Conservation (phyloP, 2,797 vertebrate genomes). For the Oophaga sylvatica region DNA sequence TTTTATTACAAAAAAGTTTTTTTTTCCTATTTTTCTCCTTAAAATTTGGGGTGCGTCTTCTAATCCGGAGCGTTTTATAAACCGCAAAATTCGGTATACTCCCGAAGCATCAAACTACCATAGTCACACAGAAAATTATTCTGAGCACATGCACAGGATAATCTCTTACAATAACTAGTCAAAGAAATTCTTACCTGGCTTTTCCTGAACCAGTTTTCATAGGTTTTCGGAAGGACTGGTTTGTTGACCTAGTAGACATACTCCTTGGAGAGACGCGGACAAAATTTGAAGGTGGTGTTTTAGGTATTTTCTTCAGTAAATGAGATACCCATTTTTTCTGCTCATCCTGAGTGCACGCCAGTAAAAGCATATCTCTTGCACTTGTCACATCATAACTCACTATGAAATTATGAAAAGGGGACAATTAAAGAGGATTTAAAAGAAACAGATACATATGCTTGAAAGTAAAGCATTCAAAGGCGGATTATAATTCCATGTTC, state of each 20-base stretch:
- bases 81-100: too few species aligned
- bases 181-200: constrained; percentile 80
- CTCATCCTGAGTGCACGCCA: constrained; percentile 95
- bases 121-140: too few species aligned
- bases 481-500: too few species aligned
- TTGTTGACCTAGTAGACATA: constrained; percentile 91
- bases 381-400: constrained; percentile 98
- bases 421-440: background rate
- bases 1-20: too few species aligned
- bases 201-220: constrained; percentile 93
- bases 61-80: too few species aligned
- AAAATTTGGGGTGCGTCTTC: too few species aligned
- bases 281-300: constrained; percentile 91
- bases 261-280: constrained; percentile 91
- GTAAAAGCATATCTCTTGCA: constrained; percentile 93
- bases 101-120: too few species aligned
- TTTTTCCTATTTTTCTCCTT: too few species aligned
- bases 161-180: background rate
- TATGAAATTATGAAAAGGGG: constrained; percentile 63
- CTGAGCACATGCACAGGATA: too few species aligned
- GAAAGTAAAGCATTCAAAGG: too few species aligned
- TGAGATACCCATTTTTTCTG: constrained; percentile 99
- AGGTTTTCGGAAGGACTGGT: constrained; percentile 96
- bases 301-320: constrained; percentile 98
- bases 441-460: too few species aligned